These are phyloP conservation scores for Andrena cerasifolii DNA, from an alignment of 1,140 invertebrate genomes.

Conservation along the genomic window DNA sequence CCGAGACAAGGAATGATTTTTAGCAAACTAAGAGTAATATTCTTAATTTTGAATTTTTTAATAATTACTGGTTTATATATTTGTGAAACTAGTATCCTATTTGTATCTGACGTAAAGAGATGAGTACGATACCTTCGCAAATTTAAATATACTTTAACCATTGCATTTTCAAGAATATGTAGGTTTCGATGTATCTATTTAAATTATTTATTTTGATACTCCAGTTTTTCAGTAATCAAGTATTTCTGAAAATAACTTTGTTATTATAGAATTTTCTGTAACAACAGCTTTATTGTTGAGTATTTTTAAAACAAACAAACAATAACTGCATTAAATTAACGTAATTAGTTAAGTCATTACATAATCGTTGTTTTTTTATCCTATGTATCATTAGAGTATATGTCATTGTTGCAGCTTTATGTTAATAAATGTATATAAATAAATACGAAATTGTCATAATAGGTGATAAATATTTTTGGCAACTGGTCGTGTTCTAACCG, in stretches of 20 bases:
- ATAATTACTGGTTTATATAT: conserved; percentile 17
- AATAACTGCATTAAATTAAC: conserved; percentile 15
- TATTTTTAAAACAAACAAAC: neutral
- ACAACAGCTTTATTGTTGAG: neutral
- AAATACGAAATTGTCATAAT: conserved; percentile 31
- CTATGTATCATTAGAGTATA: conserved; percentile 40
- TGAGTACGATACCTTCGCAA: conserved; percentile 21
- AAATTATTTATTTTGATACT: conserved; percentile 31
- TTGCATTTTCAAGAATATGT: conserved; percentile 1
- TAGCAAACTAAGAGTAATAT: conserved; percentile 21
- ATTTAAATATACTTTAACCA: conserved; percentile 23
- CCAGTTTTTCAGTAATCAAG: neutral
- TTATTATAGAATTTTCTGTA: neutral
- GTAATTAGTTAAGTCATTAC: conserved; percentile 33
- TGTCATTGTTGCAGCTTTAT: conserved; percentile 53
- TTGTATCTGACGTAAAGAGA: conserved; percentile 3
- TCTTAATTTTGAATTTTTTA: conserved; percentile 18
- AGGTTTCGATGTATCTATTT: neutral
- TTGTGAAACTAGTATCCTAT: conserved; percentile 28
- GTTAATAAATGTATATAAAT: conserved; percentile 68
- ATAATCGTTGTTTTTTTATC: conserved; percentile 48
- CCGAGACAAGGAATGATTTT: conserved; percentile 6
- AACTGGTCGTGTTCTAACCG: too few species aligned
- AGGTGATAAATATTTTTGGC: neutral
- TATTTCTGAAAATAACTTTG: conserved; percentile 29